Evolutionary conservation across 2,113 vertebrate genomes (phyloP).

Genomic region (Triplophysa dalaica): DNA sequence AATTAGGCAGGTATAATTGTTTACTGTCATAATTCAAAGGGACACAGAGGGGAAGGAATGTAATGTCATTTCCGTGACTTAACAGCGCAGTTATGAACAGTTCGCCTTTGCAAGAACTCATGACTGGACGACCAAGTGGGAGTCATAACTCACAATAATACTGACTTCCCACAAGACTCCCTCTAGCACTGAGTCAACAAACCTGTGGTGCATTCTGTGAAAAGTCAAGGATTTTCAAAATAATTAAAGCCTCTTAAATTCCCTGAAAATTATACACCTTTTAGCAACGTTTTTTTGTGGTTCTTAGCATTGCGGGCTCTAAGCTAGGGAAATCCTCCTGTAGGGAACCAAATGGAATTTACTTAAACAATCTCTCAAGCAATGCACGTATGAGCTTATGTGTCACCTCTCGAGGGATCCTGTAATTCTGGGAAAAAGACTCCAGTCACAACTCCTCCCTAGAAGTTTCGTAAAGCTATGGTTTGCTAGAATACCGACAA

Average conservation of each 20-base stretch:
- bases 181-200: conserved; percentile 82
- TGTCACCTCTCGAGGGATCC: conserved; percentile 7
- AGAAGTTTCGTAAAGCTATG: conserved; percentile 4
- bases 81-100: conserved; percentile 87
- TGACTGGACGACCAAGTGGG: conserved; percentile 79
- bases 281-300: conserved; percentile 51
- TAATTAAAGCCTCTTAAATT: conserved; percentile 61
- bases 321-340: conserved; percentile 14
- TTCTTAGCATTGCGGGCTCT: conserved; percentile 14
- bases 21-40: conserved; percentile 84
- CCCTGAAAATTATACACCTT: conserved; percentile 64
- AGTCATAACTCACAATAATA: conserved; percentile 86
- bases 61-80: conserved; percentile 91
- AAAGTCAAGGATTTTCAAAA: conserved; percentile 77
- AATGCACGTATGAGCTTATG: not conserved
- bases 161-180: conserved; percentile 84
- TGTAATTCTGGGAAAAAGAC: conserved; percentile 23
- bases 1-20: conserved; percentile 86
- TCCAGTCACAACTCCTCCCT: not conserved
- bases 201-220: conserved; percentile 75
- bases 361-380: conserved; percentile 27
- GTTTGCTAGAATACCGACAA: not conserved
- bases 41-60: conserved; percentile 87
- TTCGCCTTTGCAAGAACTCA: conserved; percentile 83
- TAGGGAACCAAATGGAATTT: conserved; percentile 1